Evolutionary conservation across 2,113 vertebrate genomes (phyloP), one percentile per base, ranked within the genome.

Genomic region (Anthoscopus minutus): DNA sequence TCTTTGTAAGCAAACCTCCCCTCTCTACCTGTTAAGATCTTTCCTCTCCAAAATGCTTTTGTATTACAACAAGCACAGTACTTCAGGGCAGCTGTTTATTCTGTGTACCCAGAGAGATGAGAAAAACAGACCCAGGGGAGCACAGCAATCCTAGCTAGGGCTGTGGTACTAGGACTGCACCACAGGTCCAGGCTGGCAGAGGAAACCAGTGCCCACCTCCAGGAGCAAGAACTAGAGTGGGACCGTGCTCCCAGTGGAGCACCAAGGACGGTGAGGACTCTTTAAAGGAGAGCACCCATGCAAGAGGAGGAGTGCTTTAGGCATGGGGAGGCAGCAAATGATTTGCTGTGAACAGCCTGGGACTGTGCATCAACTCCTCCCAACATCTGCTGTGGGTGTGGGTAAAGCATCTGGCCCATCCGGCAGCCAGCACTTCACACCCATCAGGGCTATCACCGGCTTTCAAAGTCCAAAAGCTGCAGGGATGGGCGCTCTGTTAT

Each of bases 21-120:
- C 35, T 12, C 15, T 21, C 24, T 3, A 45, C 38, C 82, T 62
- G 51, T 77, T 82, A 73, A 81, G 38, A 60, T 82, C 64, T 56
- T 54, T 58, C 6, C 51, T 77, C 62, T 86, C 33, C 14, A 8
- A 62, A 93, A 81, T 4, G 13, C 25, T 73, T 89, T 83, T 71
- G 56, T 66, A 51, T 30, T 53, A 72, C 38, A 47, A 37, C 19
- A 14, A 71, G 35, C 40, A 78, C 33, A 0, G 0, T 44, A 58
- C 81, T 87, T 54, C 81, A 73, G 56, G 62, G 30, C 70, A 91
- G 47, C 74, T 77, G 31, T 47, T 89, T 53, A 58, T 53, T 73
- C 77, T 33, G 33, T 31, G 33, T 30, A 25, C 71, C 28, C 0
- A 0, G 31, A 58, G 67, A 89, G 62, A 38, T 45, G 40, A 89